These are phyloP conservation scores for Cavia aperea DNA, from an alignment of 2,113 vertebrate genomes.

Conservation along the genomic window DNA sequence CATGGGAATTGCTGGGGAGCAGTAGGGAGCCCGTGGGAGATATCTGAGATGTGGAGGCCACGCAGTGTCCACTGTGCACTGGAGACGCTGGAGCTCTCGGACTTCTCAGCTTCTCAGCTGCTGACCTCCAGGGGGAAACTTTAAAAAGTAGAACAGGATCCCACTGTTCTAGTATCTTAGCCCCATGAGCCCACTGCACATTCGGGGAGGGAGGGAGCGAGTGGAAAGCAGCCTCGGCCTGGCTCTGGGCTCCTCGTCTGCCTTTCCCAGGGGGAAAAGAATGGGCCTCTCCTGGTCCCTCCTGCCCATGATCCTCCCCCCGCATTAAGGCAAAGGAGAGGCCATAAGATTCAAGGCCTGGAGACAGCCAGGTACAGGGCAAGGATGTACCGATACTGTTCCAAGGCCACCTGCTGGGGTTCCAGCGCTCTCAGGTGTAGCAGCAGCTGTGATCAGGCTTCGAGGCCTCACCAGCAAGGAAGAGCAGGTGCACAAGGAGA, in stretches of 20 bases:
- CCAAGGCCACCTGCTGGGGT: not conserved
- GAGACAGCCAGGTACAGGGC: not conserved
- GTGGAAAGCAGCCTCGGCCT: not conserved
- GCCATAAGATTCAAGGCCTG: not conserved
- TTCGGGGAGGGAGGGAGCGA: not conserved
- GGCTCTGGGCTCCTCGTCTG: not conserved
- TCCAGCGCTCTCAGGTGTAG: not conserved
- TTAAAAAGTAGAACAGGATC: not conserved
- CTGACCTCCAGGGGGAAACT: not conserved
- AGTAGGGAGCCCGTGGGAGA: not conserved
- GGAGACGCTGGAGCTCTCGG: not conserved
- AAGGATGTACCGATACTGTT: not conserved
- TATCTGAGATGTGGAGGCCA: not conserved
- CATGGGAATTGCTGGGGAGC: not conserved
- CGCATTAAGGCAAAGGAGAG: not conserved
- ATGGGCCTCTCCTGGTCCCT: not conserved
- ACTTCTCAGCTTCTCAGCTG: not conserved
- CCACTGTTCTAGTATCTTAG: not conserved
- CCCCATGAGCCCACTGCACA: not conserved
- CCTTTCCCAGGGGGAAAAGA: not conserved
- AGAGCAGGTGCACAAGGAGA: not conserved
- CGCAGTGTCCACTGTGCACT: not conserved
- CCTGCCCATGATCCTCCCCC: not conserved
- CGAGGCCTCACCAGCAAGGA: not conserved
- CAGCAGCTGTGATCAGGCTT: rapidly evolving